A percentile compares a stretch with the other conserved stretches of the same genome.
These are phyloP conservation scores for Caiman crocodilus DNA, from an alignment of 2,797 vertebrate species.

Conservation along the genomic window DNA sequence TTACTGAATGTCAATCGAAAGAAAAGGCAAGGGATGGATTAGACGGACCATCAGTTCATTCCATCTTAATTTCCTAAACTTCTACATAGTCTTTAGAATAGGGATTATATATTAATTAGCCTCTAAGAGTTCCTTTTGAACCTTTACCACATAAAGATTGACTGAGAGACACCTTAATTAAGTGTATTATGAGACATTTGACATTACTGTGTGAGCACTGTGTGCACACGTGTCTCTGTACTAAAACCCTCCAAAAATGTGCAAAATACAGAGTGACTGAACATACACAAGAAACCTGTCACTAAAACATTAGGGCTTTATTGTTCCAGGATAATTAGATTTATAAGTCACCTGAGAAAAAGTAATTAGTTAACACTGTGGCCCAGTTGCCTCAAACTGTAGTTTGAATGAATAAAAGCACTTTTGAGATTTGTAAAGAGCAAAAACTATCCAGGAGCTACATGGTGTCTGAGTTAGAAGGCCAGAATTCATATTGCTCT, in stretches of 20 bases:
- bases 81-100: conserved; percentile 17
- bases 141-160: background rate
- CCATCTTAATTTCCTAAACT: conserved; percentile 48
- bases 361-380: background rate
- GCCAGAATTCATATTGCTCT: background rate
- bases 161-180: conserved; percentile 34
- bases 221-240: background rate
- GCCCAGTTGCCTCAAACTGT: background rate
- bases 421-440: background rate
- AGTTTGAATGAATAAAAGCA: background rate
- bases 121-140: conserved; percentile 34
- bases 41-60: conserved; percentile 23
- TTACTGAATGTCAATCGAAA: conserved; percentile 32
- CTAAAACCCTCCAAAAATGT: background rate
- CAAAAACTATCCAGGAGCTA: background rate
- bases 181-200: background rate
- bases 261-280: background rate
- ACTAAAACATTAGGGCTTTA: background rate
- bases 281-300: background rate
- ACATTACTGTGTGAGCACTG: rapidly evolving
- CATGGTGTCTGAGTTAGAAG: background rate
- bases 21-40: conserved; percentile 32
- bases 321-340: background rate
- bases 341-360: background rate
- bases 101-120: conserved; percentile 36